phyloP scores from a whole-genome alignment of 2,113 vertebrate genomes.

The Nyctereutes procyonoides region DNA sequence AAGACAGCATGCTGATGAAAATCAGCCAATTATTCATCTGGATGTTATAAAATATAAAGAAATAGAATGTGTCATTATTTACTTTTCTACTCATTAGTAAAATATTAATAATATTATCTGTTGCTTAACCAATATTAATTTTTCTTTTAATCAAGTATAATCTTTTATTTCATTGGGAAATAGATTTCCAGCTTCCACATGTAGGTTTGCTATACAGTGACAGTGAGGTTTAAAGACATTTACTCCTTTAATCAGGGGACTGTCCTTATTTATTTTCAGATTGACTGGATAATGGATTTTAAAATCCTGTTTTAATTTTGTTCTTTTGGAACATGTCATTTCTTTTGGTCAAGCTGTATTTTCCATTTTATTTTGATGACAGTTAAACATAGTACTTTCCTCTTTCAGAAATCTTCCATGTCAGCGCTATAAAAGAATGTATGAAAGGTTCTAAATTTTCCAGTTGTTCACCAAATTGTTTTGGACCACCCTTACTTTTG shows the following conservation, averaged over 20 bases:
- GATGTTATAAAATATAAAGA: background rate
- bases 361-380: constrained; percentile 71
- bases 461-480: constrained; percentile 41
- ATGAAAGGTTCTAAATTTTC: constrained; percentile 62
- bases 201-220: background rate
- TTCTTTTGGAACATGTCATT: constrained; percentile 68
- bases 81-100: constrained; percentile 28
- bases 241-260: background rate
- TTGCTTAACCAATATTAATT: background rate
- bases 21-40: background rate
- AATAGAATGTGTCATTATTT: background rate
- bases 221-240: background rate
- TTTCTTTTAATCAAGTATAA: background rate
- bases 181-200: background rate
- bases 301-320: constrained; percentile 71
- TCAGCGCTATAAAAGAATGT: constrained; percentile 65
- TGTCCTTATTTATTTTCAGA: constrained; percentile 64
- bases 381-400: constrained; percentile 71
- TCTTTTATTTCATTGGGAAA: constrained; percentile 21
- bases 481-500: constrained; percentile 51
- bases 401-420: constrained; percentile 62
- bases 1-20: constrained; percentile 46
- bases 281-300: constrained; percentile 46
- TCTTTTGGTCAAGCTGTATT: constrained; percentile 67
- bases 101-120: background rate